A percentile compares a stretch with the other conserved stretches of the same genome.
Evolutionary conservation across 2,888 invertebrate genomes (phyloP).

Genomic region (Cheiracanthium punctorium): DNA sequence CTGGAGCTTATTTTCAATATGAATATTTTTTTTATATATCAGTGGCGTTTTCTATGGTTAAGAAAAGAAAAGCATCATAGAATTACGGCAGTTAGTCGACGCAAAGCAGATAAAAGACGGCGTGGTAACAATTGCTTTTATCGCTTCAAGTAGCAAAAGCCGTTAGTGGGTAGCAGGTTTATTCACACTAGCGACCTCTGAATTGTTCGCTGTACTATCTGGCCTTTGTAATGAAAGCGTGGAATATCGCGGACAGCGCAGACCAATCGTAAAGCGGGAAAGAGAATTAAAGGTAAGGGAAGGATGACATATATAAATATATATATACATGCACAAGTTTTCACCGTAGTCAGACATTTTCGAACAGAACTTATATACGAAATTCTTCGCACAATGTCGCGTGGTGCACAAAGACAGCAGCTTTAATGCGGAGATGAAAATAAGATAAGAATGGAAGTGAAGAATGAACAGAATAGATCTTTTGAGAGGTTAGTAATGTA

Average conservation of each 20-base stretch:
- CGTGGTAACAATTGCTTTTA: constrained; percentile 62
- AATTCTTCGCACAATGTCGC: constrained; percentile 56
- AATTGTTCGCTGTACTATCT: constrained; percentile 22
- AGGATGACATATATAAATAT: constrained; percentile 25
- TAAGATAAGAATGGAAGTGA: constrained; percentile 53
- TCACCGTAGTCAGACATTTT: constrained; percentile 1
- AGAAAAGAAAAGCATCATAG: constrained; percentile 46
- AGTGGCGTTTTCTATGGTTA: constrained; percentile 50
- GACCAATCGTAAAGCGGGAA: constrained; percentile 49
- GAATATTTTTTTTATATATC: constrained; percentile 25
- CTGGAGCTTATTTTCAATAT: constrained; percentile 58
- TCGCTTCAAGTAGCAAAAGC: constrained; percentile 64
- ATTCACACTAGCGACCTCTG: constrained; percentile 44
- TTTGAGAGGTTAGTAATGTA: constrained; percentile 56
- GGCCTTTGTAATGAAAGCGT: constrained; percentile 49
- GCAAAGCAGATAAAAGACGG: constrained; percentile 50
- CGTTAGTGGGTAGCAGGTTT: constrained; percentile 64
- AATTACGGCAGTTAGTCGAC: constrained; percentile 65
- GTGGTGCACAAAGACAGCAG: constrained; percentile 64
- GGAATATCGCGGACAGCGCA: constrained; percentile 54
- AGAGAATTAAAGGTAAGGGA: constrained; percentile 55
- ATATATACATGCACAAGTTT: neutral
- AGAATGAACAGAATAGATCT: constrained; percentile 24
- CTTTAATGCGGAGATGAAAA: constrained; percentile 60
- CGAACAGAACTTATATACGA: constrained; percentile 15